A percentile compares a stretch with the other conserved stretches of the same genome.
Conservation (phyloP, 2,888 invertebrate genomes). For the Tillus elongatus region DNA sequence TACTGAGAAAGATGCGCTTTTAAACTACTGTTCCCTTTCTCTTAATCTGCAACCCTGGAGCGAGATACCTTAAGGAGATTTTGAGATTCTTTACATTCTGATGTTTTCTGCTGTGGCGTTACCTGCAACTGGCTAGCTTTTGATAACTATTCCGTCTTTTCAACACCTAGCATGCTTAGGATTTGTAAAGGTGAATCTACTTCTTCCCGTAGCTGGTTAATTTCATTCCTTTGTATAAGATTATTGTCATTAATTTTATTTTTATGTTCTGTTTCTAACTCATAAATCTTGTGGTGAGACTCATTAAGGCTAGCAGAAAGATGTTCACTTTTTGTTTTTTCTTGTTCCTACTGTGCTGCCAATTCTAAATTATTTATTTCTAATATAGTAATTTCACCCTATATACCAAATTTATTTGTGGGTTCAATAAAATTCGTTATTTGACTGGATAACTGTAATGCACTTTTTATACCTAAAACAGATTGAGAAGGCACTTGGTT, state of each 20-base stretch:
- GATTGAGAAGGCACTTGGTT: slow-evolving; percentile 6
- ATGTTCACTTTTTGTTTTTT: slow-evolving; percentile 45
- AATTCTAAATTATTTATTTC: slow-evolving; percentile 49
- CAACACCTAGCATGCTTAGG: slow-evolving; percentile 77
- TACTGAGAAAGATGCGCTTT: slow-evolving; percentile 21
- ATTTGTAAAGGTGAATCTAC: slow-evolving; percentile 61
- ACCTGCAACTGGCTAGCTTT: slow-evolving; percentile 47
- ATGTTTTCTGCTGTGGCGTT: slow-evolving; percentile 48
- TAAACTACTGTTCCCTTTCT: slow-evolving; percentile 50
- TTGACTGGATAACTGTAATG: slow-evolving; percentile 47
- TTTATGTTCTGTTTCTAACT: slow-evolving; percentile 26
- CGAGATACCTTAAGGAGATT: slow-evolving; percentile 57
- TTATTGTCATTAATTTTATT: slow-evolving; percentile 28
- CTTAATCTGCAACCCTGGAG: slow-evolving; percentile 57
- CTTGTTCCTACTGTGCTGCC: slow-evolving; percentile 44
- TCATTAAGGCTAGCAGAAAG: slow-evolving; percentile 44
- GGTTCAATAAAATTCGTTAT: slow-evolving; percentile 31
- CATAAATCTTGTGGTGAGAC: slow-evolving; percentile 38
- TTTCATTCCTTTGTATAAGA: slow-evolving; percentile 29
- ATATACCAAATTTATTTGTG: slow-evolving; percentile 11
- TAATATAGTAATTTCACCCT: slow-evolving; percentile 30
- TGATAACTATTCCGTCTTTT: slow-evolving; percentile 74
- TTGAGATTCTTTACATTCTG: slow-evolving; percentile 59
- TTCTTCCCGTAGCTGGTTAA: slow-evolving; percentile 26
- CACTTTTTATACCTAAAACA: slow-evolving; percentile 40